Conservation (phyloP, 1,140 invertebrate genomes). For the Hirudo medicinalis region DNA sequence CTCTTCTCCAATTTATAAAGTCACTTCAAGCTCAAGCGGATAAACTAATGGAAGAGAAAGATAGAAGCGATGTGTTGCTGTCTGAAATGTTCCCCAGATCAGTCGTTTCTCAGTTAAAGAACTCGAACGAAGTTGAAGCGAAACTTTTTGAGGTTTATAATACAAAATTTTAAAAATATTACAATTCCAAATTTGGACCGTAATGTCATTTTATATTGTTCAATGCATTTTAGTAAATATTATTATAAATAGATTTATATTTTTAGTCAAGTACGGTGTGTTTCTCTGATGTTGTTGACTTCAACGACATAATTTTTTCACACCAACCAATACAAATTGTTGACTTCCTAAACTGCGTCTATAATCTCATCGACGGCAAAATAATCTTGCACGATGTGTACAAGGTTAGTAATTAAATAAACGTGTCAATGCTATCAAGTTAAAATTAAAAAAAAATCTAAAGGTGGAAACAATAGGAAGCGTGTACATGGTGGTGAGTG, state of each 20-base stretch:
- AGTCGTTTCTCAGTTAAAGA: background rate
- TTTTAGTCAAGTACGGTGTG: slow-evolving; percentile 22
- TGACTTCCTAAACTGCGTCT: slow-evolving; percentile 25
- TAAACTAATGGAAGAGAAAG: background rate
- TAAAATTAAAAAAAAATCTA: background rate
- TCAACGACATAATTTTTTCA: slow-evolving; percentile 22
- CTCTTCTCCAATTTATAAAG: background rate
- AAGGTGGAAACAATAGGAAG: slow-evolving; percentile 86
- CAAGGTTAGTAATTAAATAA: slow-evolving; percentile 44
- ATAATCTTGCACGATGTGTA: slow-evolving; percentile 85
- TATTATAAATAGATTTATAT: too few relatives aligned
- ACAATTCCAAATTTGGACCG: too few relatives aligned
- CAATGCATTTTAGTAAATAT: too few relatives aligned
- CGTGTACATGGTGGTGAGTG: slow-evolving; percentile 93
- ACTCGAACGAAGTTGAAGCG: background rate
- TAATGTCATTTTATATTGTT: too few relatives aligned
- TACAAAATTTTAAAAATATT: background rate
- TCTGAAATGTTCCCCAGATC: slow-evolving; percentile 7
- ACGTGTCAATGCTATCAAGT: background rate
- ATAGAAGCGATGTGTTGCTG: slow-evolving; percentile 3
- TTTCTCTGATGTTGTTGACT: slow-evolving; percentile 27
- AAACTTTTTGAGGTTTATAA: background rate
- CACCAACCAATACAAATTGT: slow-evolving; percentile 24
- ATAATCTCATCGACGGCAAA: slow-evolving; percentile 43
- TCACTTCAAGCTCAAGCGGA: background rate